Evolutionary conservation across 1,140 invertebrate species (phyloP).

Genomic region (Trachelipus rathkii): DNA sequence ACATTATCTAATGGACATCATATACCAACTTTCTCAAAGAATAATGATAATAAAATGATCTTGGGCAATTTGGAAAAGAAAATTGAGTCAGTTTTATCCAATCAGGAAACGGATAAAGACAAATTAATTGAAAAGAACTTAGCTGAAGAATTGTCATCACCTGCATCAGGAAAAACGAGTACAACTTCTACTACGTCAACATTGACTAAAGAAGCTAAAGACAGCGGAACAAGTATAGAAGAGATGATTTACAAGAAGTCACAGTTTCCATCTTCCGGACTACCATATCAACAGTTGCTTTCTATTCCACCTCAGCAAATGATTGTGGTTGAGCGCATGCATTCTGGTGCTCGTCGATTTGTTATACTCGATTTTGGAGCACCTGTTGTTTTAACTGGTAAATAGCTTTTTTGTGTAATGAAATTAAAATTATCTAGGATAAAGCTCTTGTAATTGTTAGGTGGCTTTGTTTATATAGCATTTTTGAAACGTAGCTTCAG

Average conservation of each 20-base stretch:
- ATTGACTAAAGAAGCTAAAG: slow-evolving; percentile 21
- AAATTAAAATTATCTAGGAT: too few relatives aligned
- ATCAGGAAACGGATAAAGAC: neutral
- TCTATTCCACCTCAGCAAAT: slow-evolving; percentile 71
- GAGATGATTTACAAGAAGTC: slow-evolving; percentile 28
- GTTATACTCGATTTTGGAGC: slow-evolving; percentile 86
- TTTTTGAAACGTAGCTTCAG: too few relatives aligned
- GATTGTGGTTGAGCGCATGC: slow-evolving; percentile 87
- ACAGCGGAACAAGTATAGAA: slow-evolving; percentile 16
- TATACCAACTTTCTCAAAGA: neutral
- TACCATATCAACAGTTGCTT: slow-evolving; percentile 68
- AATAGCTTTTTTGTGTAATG: too few relatives aligned
- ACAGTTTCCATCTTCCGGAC: slow-evolving; percentile 36
- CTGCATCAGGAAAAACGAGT: slow-evolving; percentile 19
- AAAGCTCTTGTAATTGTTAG: too few relatives aligned
- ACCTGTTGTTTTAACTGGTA: slow-evolving; percentile 68
- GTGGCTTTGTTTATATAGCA: too few relatives aligned
- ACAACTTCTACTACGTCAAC: slow-evolving; percentile 29
- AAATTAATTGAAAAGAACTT: neutral
- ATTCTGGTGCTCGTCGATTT: slow-evolving; percentile 76
- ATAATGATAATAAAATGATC: neutral
- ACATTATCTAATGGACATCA: too few relatives aligned
- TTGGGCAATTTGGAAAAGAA: neutral
- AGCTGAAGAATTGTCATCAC: neutral
- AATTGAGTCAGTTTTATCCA: neutral